These are phyloP conservation scores for Pseudopleuronectes americanus DNA, from an alignment of 2,797 vertebrate species.

Conservation along the genomic window DNA sequence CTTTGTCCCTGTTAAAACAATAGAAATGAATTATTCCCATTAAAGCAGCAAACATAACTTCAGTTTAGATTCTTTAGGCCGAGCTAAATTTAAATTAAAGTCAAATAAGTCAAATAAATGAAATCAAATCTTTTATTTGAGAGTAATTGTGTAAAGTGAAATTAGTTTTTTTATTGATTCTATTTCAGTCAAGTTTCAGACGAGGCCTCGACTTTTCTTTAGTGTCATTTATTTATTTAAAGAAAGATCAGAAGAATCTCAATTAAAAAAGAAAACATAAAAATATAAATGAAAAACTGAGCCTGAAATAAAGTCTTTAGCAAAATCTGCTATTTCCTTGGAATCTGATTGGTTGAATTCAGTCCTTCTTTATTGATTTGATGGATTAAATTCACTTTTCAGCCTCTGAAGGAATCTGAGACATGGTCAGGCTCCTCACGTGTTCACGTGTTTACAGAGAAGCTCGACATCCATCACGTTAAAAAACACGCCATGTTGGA, in stretches of 20 bases:
- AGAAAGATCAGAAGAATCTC: neutral
- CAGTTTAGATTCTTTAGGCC: slow-evolving; percentile 6
- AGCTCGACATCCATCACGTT: too few species aligned
- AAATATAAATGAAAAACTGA: too few species aligned
- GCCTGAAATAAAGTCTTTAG: neutral
- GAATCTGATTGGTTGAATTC: neutral
- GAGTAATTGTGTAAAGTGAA: too few species aligned
- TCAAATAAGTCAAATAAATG: too few species aligned
- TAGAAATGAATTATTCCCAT: slow-evolving; percentile 7
- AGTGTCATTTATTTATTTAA: slow-evolving; percentile 24
- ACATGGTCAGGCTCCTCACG: neutral
- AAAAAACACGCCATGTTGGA: too few species aligned
- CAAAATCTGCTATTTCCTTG: neutral
- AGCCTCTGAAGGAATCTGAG: slow-evolving; percentile 12
- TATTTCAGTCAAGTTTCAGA: too few species aligned
- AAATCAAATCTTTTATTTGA: too few species aligned
- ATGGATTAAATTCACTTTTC: neutral
- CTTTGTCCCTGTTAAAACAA: neutral
- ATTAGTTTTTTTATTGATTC: too few species aligned
- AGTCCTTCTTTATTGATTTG: neutral
- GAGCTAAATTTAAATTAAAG: slow-evolving; percentile 6
- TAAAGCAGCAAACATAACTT: slow-evolving; percentile 4
- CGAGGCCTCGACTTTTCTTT: too few species aligned
- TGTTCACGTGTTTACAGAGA: too few species aligned
- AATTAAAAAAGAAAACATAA: neutral